Evolutionary conservation across 2,113 vertebrate species (phyloP).

Genomic region (Bambusicola thoracicus): DNA sequence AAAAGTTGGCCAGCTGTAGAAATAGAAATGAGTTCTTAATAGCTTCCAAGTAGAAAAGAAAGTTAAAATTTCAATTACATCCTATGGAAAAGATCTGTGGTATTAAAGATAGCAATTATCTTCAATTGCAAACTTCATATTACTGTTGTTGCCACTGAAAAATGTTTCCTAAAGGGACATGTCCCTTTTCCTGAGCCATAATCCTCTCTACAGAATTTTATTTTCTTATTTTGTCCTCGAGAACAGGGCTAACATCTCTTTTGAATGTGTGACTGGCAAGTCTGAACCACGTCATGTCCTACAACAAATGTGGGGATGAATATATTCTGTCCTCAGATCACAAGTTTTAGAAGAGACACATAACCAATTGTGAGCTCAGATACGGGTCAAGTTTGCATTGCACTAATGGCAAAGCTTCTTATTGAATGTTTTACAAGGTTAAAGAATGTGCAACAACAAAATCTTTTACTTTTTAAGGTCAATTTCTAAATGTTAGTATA

Average conservation of each 20-base stretch:
- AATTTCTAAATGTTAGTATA: neutral
- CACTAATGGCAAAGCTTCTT: neutral
- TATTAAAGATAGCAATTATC: conserved; percentile 3
- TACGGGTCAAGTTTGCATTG: neutral
- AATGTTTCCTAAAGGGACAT: neutral
- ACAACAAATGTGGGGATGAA: neutral
- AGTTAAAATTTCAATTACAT: neutral
- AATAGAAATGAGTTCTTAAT: conserved; percentile 4
- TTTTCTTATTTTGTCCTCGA: conserved; percentile 19
- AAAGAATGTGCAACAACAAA: neutral
- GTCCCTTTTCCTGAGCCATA: neutral
- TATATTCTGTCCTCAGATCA: neutral
- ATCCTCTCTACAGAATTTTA: neutral
- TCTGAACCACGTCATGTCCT: neutral
- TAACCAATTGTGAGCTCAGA: neutral
- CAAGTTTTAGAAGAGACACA: neutral
- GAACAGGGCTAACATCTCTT: neutral
- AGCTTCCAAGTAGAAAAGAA: neutral
- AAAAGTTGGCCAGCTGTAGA: neutral
- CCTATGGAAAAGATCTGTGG: neutral
- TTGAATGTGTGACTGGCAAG: neutral
- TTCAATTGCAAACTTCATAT: neutral
- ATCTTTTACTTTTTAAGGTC: neutral
- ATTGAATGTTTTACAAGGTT: neutral
- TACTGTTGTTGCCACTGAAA: neutral